Evolutionary conservation across 1,140 invertebrate genomes (phyloP).

Genomic region (Sycobia sp.): DNA sequence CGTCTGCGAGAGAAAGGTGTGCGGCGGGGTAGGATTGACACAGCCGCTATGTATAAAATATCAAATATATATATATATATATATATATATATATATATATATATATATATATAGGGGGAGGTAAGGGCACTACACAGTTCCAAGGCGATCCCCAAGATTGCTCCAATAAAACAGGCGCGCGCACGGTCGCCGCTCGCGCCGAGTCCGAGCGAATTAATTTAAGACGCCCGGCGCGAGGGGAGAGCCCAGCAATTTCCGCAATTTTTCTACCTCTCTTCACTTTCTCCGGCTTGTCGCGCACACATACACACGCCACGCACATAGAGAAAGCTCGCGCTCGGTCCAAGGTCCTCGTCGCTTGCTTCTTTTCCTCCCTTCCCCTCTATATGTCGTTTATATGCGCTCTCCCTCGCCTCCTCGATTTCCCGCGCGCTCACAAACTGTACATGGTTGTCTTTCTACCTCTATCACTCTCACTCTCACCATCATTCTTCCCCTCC

Average conservation of each 20-base stretch:
- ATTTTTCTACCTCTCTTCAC: conserved; percentile 47
- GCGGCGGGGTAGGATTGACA: no score
- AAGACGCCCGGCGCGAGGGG: conserved; percentile 49
- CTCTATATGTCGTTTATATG: conserved; percentile 9
- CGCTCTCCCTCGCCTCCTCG: background rate
- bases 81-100: no score
- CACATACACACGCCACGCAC: no score
- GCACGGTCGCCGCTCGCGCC: conserved; percentile 31
- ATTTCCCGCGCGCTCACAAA: no score
- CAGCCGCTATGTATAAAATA: no score
- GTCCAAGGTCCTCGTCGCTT: conserved; percentile 27
- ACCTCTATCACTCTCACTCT: background rate
- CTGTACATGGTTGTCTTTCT: conserved; percentile 1
- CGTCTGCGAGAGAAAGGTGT: no score
- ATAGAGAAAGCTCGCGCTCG: no score
- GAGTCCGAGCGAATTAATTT: conserved; percentile 52
- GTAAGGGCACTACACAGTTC: no score
- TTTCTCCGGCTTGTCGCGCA: conserved; percentile 9
- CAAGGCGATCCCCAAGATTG: conserved; percentile 34
- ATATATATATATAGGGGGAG: no score
- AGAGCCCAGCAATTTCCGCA: conserved; percentile 49
- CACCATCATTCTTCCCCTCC: no score
- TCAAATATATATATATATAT: no score
- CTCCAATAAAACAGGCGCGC: conserved; percentile 39
- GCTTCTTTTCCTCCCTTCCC: conserved; percentile 11